These are phyloP conservation scores for Tiaroga cobitis DNA, from an alignment of 2,797 vertebrate genomes.

Conservation along the genomic window DNA sequence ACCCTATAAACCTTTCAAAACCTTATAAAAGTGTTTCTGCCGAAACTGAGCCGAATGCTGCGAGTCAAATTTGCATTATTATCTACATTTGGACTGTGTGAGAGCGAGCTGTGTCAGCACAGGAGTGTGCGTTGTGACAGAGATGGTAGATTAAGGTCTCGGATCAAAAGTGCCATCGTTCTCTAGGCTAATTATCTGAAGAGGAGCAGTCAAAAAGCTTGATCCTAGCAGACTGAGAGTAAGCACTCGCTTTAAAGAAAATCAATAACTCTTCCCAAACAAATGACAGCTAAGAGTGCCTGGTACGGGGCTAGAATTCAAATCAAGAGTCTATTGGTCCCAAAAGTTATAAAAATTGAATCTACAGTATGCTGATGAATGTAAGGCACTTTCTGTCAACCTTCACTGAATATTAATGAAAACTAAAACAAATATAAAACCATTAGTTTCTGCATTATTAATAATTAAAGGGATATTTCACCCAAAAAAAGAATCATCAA, in stretches of 20 bases:
- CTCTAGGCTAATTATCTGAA: slow-evolving; percentile 51
- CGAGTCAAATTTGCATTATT: slow-evolving; percentile 10
- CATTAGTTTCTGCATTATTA: background rate
- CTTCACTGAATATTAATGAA: background rate
- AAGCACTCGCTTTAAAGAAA: slow-evolving; percentile 60
- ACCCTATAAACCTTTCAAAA: slow-evolving; percentile 12
- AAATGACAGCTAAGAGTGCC: slow-evolving; percentile 53
- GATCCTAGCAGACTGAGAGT: slow-evolving; percentile 48
- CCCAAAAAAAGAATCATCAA: background rate
- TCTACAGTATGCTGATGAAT: background rate
- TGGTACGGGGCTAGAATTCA: slow-evolving; percentile 51
- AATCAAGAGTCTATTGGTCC: slow-evolving; percentile 48
- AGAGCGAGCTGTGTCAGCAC: background rate
- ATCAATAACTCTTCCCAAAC: slow-evolving; percentile 63
- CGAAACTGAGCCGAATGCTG: slow-evolving; percentile 1
- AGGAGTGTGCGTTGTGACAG: slow-evolving; percentile 3
- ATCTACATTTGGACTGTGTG: slow-evolving; percentile 3
- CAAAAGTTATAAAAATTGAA: slow-evolving; percentile 37
- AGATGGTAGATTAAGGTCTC: slow-evolving; percentile 31
- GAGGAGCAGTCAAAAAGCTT: slow-evolving; percentile 55
- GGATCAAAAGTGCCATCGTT: slow-evolving; percentile 54
- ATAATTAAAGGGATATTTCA: background rate
- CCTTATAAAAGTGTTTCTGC: background rate
- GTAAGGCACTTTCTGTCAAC: background rate
- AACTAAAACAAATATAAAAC: background rate